Conservation (phyloP, 2,888 invertebrate species). For the Eumacrocentrus americanus region DNA sequence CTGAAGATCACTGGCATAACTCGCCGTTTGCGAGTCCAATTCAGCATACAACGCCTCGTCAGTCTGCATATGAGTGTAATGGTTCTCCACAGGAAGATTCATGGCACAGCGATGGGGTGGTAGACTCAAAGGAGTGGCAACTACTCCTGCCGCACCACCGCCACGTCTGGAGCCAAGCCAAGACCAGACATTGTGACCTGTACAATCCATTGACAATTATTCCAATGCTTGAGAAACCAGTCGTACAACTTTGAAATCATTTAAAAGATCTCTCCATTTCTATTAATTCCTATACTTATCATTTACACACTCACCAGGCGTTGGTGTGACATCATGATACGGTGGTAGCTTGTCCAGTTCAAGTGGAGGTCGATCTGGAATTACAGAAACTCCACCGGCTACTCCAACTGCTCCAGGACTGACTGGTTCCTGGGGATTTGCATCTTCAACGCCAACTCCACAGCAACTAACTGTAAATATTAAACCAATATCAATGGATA, state of each 20-base stretch:
- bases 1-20: slow-evolving; percentile 60
- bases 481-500: too few species aligned
- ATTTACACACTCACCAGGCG: slow-evolving; percentile 51
- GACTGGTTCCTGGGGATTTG: slow-evolving; percentile 51
- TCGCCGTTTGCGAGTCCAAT: slow-evolving; percentile 68
- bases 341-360: slow-evolving; percentile 60
- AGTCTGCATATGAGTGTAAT: slow-evolving; percentile 74
- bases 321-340: slow-evolving; percentile 60
- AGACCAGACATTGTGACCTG: slow-evolving; percentile 61
- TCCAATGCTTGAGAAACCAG: background rate
- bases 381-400: slow-evolving; percentile 57
- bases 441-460: slow-evolving; percentile 54
- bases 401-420: slow-evolving; percentile 45
- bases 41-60: slow-evolving; percentile 76
- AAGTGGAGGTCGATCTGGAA: slow-evolving; percentile 59
- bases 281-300: background rate
- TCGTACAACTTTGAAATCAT: background rate
- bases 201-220: background rate
- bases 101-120: slow-evolving; percentile 58
- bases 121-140: slow-evolving; percentile 56
- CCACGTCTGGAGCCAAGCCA: slow-evolving; percentile 59
- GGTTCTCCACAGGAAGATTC: slow-evolving; percentile 68
- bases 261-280: background rate
- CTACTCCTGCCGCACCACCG: slow-evolving; percentile 57
- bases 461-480: slow-evolving; percentile 55